phyloP scores from a whole-genome alignment of 2,888 invertebrate species.

The Philereme vetulata region DNA sequence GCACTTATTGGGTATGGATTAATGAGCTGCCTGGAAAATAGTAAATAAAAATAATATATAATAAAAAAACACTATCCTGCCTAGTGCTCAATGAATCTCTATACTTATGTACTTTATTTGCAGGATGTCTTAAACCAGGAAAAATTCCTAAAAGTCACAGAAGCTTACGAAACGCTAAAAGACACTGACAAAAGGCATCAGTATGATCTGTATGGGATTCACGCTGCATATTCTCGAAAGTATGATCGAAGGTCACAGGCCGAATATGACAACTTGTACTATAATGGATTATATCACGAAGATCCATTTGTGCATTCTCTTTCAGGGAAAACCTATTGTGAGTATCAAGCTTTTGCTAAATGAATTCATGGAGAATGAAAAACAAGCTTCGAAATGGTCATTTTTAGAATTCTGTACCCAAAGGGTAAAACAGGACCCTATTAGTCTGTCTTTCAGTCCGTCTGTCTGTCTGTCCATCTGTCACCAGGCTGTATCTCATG shows the following conservation, averaged over 20 bases:
- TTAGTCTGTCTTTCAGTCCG: no score
- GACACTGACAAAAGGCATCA: conserved; percentile 90
- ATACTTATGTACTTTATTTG: conserved; percentile 12
- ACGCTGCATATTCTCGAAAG: conserved; percentile 74
- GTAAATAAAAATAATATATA: no score
- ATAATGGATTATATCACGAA: conserved; percentile 94
- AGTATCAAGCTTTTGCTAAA: conserved; percentile 49
- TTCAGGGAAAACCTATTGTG: conserved; percentile 89
- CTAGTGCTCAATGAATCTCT: no score
- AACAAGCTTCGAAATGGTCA: no score
- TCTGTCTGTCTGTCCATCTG: no score
- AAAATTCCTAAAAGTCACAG: conserved; percentile 90
- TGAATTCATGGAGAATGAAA: no score
- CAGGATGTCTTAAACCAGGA: conserved; percentile 90
- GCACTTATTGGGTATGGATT: no score
- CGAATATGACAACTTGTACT: conserved; percentile 91
- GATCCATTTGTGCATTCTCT: conserved; percentile 92
- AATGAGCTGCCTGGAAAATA: no score
- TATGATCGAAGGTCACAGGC: conserved; percentile 83
- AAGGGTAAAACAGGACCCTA: no score
- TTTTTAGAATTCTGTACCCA: no score
- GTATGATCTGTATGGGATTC: conserved; percentile 92
- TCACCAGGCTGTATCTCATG: no score
- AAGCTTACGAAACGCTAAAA: conserved; percentile 94
- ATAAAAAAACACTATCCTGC: no score